Evolutionary conservation across 2,797 vertebrate genomes (phyloP).

Genomic region (Fistularia tabacaria): DNA sequence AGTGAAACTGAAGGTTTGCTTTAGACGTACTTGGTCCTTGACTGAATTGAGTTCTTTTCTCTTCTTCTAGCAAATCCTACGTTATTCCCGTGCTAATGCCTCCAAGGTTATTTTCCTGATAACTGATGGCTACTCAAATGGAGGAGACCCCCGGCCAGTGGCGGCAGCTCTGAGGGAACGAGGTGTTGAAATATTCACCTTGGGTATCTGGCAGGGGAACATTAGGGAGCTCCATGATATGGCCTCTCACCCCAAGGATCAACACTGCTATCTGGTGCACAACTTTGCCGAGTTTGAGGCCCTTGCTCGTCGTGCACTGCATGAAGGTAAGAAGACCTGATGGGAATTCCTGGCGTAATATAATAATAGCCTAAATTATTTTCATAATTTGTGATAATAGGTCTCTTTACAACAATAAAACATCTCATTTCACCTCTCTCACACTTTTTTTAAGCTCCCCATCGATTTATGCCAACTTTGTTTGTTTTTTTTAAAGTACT

Average conservation of each 20-base stretch:
- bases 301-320: constrained; percentile 89
- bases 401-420: not conserved
- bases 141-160: constrained; percentile 91
- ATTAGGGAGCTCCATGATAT: constrained; percentile 95
- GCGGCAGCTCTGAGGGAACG: constrained; percentile 85
- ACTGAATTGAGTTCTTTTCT: not conserved
- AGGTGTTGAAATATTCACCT: constrained; percentile 96
- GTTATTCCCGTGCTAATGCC: constrained; percentile 86
- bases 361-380: too few species aligned
- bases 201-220: constrained; percentile 98
- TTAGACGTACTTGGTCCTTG: not conserved
- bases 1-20: too few species aligned
- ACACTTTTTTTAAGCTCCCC: too few species aligned
- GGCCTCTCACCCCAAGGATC: constrained; percentile 93
- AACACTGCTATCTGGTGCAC: constrained; percentile 95
- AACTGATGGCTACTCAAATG: constrained; percentile 97
- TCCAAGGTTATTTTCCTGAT: constrained; percentile 96
- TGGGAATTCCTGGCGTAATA: too few species aligned
- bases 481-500: too few species aligned
- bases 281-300: constrained; percentile 97
- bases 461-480: not conserved
- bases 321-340: constrained; percentile 81
- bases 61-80: constrained; percentile 87
- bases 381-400: too few species aligned
- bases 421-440: too few species aligned